Evolutionary conservation across 2,797 vertebrate species (phyloP), one percentile per base, ranked within the genome.

Genomic region (Danio tinwini): DNA sequence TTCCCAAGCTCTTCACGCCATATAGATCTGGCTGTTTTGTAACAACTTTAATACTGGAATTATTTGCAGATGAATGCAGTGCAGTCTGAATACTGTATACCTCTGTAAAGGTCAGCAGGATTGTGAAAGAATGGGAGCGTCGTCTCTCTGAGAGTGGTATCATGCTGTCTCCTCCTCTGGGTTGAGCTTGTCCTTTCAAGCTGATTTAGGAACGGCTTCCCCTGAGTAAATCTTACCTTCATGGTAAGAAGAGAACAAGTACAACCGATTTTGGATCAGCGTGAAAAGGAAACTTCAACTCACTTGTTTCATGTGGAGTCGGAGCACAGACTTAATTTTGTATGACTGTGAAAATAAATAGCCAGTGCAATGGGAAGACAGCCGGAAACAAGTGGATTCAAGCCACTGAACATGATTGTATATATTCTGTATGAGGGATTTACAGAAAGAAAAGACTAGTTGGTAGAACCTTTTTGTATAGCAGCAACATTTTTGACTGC

Each of bases 71-170:
- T 74, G 49, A 80, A 80, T 17, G 37, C 52, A 75, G 19, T 52
- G 42, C 13, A 29, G 80, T 64, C 50, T 29, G 19, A 80, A 81
- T 59, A 68, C 63, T 53, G 62, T 49, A 45, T 37, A 77, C 44
- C 52, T 77, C 70, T 67, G 62, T 68, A 65, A 78, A 84, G 80
- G 81, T 85, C 63, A 42, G 53, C 53, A 47, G 64, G 44, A 78
- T 78, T 69, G 53, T 68, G 55, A 81, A 44, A 59, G 64, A 77
- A 77, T 68, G 45, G 64, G 53, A 69, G 53, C 29, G 7, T 0
- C 5, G 8, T 59, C 75, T 68, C 52, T 40, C 55, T 61, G 44
- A 78, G 64, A 12, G 42, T 19, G 64, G 40, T 59, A 69, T 78
- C 76, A 78, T 78, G 53, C 55, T 61, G 53, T 47, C 65, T 78